Base-by-base conservation (phyloP, 2,888 invertebrate genomes). In the Odontocolon sp. region DNA sequence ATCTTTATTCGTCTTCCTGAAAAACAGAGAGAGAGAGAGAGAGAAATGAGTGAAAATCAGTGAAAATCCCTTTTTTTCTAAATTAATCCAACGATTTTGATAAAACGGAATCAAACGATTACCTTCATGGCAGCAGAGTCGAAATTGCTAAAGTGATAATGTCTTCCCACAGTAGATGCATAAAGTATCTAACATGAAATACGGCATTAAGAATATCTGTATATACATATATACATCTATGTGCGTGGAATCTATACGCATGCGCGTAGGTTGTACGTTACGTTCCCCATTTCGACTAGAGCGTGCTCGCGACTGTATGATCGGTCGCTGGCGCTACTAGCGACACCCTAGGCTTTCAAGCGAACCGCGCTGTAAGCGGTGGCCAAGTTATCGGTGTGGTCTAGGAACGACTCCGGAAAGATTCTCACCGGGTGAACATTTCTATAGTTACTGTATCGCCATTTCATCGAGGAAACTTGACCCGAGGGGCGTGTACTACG, bases 261-360 rank as follows among this genome's bases (percentile, higher is more conserved):
- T 47, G 61, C 26, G 69, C 67, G 67, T 54, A 64, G 57, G 61
- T 64, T 23, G 75, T 33, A 50, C 50, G 76, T 71, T 73, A 59
- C 69, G 76, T 79, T 77, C 69, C 66, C 73, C 71, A 68, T 80
- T 82, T 80, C 74, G 52, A 74, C 47, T 36, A 47, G 61, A 18
- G 14, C 16, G 11, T 36, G 26, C 40, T 8, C 11, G 66, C 73
- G 31, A 54, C 54, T 71, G 67, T 77, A 69, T 78, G 75, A 68
- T 77, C 76, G 42, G 69, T 42, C 68, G 70, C 31, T 42, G 42
- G 57, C 47, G 40, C 31, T 36, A 63, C 81, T 79, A 80, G 77
- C 77, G 79, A 57, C 77, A 47, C 45, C n/a, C n/a, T n/a, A n/a
- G n/a, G 11, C 40, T 23, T 57, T 8, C 45, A 47, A 18, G 33